Base-by-base conservation (phyloP, 2,888 invertebrate genomes). In the Drosophila meridiana region DNA sequence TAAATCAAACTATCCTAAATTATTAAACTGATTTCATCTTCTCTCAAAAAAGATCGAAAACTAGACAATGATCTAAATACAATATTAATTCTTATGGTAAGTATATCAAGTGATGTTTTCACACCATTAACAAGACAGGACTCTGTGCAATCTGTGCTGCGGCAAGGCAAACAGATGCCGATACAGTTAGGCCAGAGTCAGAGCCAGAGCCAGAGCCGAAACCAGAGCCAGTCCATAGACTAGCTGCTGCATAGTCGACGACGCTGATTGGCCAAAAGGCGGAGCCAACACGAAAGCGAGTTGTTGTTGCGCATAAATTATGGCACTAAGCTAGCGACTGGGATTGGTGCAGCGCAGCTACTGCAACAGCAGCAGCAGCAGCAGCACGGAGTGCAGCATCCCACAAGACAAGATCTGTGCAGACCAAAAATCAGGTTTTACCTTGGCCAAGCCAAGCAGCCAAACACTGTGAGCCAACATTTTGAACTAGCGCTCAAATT, bases 271-370 rank as follows among this genome's bases (percentile, higher is more conserved):
- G 90, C 83, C 77, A 83, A 85, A 79, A 90, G 87, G 87, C 90
- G 87, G 87, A 90, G 87, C 82, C 80, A 83, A 68, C 64, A 63
- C 58, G 55, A 73, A 69, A 79, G 71, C 83, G 48, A 82, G 90
- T 89, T 87, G 86, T 89, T 87, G 86, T 76, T 74, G 79, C 80
- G 89, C 90, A 90, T 89, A 89, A 90, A 90, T 89, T 89, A 89
- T 89, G 89, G 89, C 87, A 90, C 81, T 86, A 88, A 83, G 80
- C 87, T 89, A 82, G 85, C 83, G 91, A 72, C 87, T 91, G 85
- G 90, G 91, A 91, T 91, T 90, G 91, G 90, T 88, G 91, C 90
- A 84, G 59, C 70, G 72, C 71, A 36, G 50, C 68, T 42, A 42
- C 56, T 43, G 73, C 58, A 67, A 66, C 57, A 63, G 62, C 73